Conservation (phyloP, 2,888 invertebrate genomes). For the Pristionchus mayeri region DNA sequence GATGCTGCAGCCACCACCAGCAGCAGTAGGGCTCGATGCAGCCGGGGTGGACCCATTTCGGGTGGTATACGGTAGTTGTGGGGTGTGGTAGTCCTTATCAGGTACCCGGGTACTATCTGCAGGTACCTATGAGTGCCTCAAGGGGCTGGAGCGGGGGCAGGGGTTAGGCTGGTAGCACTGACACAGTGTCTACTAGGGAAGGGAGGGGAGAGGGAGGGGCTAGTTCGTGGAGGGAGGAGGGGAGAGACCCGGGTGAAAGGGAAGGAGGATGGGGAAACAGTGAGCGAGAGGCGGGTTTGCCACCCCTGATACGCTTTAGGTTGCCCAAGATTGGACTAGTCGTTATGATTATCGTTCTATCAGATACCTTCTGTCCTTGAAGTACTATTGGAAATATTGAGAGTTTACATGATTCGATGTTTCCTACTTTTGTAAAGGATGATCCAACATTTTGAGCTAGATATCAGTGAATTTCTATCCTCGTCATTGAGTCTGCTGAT, state of each 20-base stretch:
- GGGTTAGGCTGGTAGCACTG: not conserved
- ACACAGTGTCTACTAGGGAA: not conserved
- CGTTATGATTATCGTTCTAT: not conserved
- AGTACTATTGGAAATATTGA: not conserved
- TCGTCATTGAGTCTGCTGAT: no score
- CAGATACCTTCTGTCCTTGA: not conserved
- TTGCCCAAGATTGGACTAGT: no score
- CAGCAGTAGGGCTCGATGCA: not conserved
- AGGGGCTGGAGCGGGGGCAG: not conserved
- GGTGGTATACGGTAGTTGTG: not conserved
- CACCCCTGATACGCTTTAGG: no score
- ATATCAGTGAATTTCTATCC: no score
- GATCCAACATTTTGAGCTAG: no score
- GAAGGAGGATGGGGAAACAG: conserved; percentile 1
- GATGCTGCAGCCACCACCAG: conserved; percentile 2
- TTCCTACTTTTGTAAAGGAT: no score
- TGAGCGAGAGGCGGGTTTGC: not conserved
- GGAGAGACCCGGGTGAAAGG: not conserved
- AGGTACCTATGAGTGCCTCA: not conserved
- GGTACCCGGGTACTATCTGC: conserved; percentile 1
- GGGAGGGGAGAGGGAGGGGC: conserved; percentile 17
- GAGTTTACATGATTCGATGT: not conserved
- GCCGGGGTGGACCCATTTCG: conserved; percentile 34
- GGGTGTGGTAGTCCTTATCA: not conserved
- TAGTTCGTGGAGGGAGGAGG: not conserved